Evolutionary conservation across 1,140 invertebrate species (phyloP), one percentile per base, ranked within the genome.

Genomic region (Wasmannia auropunctata): DNA sequence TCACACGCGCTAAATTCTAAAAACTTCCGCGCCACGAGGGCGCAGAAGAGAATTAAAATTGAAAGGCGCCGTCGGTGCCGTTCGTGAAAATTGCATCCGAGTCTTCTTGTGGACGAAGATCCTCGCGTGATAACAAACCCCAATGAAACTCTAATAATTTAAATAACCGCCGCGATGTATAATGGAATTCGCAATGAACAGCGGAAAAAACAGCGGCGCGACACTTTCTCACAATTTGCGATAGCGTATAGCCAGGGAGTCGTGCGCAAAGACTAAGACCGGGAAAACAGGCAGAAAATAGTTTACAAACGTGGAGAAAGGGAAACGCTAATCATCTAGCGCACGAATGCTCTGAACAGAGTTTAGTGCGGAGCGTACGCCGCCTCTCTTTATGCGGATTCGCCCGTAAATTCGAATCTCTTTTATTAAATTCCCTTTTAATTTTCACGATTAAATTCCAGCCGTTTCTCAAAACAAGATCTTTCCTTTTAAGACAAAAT

Each of bases 111-210:
- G 43, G n/a, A 31, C 28, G n/a, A 54, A 80, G 49, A 54, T 69
- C 7, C 40, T 34, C 19, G 43, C 16, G 22, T 22, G 43, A 80
- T 67, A 80, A 80, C 76, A 5, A 54, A 69, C 34, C 77, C n/a
- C 16, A 65, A 80, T 67, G 16, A 54, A 80, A 56, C 16, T 69
- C 49, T 40, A 31, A 79, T 46, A n/a, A n/a, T n/a, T n/a, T n/a
- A n/a, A n/a, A n/a, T n/a, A 37, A 80, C 46, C 5, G 10, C 43
- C 16, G 43, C 25, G 31, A 54, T 14, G 16, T 49, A 11, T 69
- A 69, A 80, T 80, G 16, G 77, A 80, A 80, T 80, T 80, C 62
- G 11, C 22, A 80, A 80, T 67, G 31, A 80, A 43, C 4, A n/a
- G 8, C 43, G 14, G 4, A 34, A 63, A 46, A 65, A 67, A 56